phyloP scores from a whole-genome alignment of 2,113 vertebrate genomes.

The Caracal caracal region DNA sequence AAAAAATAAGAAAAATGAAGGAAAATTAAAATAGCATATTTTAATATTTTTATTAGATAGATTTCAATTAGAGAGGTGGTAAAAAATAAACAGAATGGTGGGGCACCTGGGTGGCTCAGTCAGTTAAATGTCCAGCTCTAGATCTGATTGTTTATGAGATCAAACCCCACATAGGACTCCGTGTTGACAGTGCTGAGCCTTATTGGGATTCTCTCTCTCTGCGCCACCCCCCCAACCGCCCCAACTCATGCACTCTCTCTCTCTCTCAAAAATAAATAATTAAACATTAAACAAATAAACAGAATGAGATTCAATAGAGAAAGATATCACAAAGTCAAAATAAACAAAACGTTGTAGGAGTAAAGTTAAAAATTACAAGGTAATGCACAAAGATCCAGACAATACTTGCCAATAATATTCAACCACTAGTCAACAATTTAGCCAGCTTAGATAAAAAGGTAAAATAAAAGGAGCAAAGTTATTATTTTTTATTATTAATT shows the following conservation, averaged over 20 bases:
- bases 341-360: background rate
- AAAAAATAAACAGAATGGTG: background rate
- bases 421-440: background rate
- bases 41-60: background rate
- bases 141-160: no score
- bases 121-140: no score
- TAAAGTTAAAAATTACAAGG: background rate
- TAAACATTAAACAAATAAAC: background rate
- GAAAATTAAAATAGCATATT: background rate
- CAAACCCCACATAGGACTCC: no score
- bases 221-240: fast-evolving
- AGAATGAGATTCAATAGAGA: background rate
- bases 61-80: background rate
- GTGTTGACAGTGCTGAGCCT: no score
- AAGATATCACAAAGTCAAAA: background rate
- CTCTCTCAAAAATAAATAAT: no score
- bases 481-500: background rate
- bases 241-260: no score
- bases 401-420: background rate
- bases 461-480: background rate
- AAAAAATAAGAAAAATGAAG: background rate
- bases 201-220: no score
- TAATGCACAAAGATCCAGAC: background rate
- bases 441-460: background rate
- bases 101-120: no score